phyloP scores from a whole-genome alignment of 2,797 vertebrate genomes.

The Acanthopagrus latus region DNA sequence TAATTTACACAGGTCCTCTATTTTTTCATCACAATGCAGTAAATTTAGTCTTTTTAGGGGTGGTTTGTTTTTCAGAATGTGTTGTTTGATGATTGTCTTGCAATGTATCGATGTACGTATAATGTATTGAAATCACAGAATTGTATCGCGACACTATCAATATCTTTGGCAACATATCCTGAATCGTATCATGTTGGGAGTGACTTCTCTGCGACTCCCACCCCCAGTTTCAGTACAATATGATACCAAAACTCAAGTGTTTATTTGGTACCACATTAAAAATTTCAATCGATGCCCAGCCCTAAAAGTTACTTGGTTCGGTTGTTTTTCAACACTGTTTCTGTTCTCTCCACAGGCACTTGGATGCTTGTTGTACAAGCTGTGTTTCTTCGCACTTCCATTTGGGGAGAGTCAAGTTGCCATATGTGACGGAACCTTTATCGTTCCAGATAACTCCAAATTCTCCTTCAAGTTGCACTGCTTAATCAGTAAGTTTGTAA shows the following conservation, averaged over 20 bases:
- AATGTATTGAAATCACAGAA: no score
- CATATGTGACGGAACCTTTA: slow-evolving; percentile 97
- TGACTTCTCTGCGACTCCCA: no score
- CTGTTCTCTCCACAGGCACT: slow-evolving; percentile 88
- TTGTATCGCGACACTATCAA: no score
- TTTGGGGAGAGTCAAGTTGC: slow-evolving; percentile 99
- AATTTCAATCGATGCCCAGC: not conserved
- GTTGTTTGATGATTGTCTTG: no score
- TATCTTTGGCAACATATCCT: no score
- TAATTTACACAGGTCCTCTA: no score
- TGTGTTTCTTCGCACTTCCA: slow-evolving; percentile 98
- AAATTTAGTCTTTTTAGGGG: no score
- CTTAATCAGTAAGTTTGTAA: slow-evolving; percentile 92
- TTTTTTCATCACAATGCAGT: no score
- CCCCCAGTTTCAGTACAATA: not conserved
- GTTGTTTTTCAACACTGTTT: slow-evolving; percentile 16
- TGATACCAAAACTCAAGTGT: not conserved
- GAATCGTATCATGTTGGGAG: no score
- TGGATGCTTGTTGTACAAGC: slow-evolving; percentile 99
- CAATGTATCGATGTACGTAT: no score
- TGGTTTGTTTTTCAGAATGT: no score
- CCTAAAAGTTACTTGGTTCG: not conserved
- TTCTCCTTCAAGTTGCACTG: slow-evolving; percentile 93
- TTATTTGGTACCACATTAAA: not conserved
- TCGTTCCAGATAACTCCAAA: slow-evolving; percentile 94